Base-by-base conservation (phyloP, 2,797 vertebrate genomes). In the Arrhamphus sclerolepis region DNA sequence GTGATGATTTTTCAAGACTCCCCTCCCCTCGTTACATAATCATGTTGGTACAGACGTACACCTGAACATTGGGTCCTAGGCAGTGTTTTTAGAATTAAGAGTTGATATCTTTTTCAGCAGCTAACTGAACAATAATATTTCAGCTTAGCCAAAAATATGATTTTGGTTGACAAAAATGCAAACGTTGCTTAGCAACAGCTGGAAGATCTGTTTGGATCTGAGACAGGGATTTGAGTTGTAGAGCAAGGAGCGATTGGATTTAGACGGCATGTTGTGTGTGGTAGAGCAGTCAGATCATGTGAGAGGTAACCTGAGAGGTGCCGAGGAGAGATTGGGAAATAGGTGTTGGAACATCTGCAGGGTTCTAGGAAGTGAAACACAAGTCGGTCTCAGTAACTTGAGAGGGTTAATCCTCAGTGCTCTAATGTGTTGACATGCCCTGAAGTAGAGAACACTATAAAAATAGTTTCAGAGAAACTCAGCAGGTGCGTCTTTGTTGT, bases 301-400 rank as follows among this genome's bases (percentile, higher is more conserved):
- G 67, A 72, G 40, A 19, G 28, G 71, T 66, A 65, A 78, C 66
- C 19, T 0, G 1, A 79, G 73, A 16, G 8, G 40, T 11, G 2
- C 19, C 17, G 16, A 2, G 29, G 46, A 49, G 47, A 11, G 47
- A 66, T 72, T 83, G 61, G 18, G 76, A 75, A 83, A 80, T 31
- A 7, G 18, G 29, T 34, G 26, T 10, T 1, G 41, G 44, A 22
- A 17, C 31, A 43, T 49, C 46, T 38, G 20, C 29, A 28, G 34
- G 20, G 46, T 77, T 80, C 62, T 49, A 58, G 49, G 72, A 80
- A 76, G 47, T 61, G 84, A 77, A 81, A 84, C 29, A 24, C 13
- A 50, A 80, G 74, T 63, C 18, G 0, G 34, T 38, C 13, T 38
- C 34, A 38, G 41, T 61, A 72, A 62, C 31, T 19, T 10, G 66